phyloP scores from a whole-genome alignment of 2,113 vertebrate genomes.

The Phoxinus phoxinus region DNA sequence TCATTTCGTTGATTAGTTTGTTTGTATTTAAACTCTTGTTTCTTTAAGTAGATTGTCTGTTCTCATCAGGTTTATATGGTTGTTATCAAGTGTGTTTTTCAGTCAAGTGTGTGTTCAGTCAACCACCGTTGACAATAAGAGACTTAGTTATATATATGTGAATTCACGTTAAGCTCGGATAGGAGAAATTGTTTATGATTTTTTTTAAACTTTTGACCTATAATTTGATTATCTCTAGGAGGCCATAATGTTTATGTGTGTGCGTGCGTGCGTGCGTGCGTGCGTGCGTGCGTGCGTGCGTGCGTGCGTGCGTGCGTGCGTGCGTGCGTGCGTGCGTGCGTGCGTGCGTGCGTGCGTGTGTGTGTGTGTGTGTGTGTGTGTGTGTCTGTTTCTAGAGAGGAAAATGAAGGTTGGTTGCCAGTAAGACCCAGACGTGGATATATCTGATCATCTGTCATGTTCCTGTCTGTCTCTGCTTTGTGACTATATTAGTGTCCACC shows the following conservation, averaged over 20 bases:
- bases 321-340: background rate
- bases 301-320: background rate
- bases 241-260: slow-evolving; percentile 12
- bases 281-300: background rate
- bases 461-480: slow-evolving; percentile 25
- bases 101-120: too few relatives aligned
- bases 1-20: too few relatives aligned
- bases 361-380: background rate
- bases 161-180: background rate
- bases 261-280: background rate
- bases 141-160: too few relatives aligned
- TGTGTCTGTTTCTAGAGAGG: background rate
- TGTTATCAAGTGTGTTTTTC: too few relatives aligned
- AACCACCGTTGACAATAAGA: too few relatives aligned
- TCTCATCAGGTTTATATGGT: too few relatives aligned
- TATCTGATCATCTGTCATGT: slow-evolving; percentile 37
- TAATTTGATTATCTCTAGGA: background rate
- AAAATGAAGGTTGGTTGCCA: slow-evolving; percentile 34
- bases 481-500: slow-evolving; percentile 35
- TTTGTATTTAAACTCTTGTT: too few relatives aligned
- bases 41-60: too few relatives aligned
- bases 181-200: background rate
- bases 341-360: slow-evolving; percentile 18
- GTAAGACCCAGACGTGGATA: slow-evolving; percentile 44
- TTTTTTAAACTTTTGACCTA: background rate